These are phyloP conservation scores for Pseudococcus viburni DNA, from an alignment of 2,888 invertebrate species.

Conservation along the genomic window DNA sequence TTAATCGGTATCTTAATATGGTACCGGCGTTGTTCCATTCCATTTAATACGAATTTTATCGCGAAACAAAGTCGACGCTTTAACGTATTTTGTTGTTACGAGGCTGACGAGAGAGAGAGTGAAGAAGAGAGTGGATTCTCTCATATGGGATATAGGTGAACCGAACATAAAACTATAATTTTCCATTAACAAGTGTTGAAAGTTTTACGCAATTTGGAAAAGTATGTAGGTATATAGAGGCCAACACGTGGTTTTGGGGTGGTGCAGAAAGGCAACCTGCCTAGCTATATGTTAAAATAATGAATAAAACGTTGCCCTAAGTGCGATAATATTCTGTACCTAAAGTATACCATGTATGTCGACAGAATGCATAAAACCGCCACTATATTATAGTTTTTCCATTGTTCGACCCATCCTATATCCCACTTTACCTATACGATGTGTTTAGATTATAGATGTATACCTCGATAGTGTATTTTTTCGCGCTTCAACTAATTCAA, in stretches of 20 bases:
- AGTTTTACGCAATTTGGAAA: slow-evolving; percentile 41
- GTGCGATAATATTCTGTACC: slow-evolving; percentile 11
- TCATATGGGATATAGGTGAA: slow-evolving; percentile 10
- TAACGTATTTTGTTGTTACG: neutral
- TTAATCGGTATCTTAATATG: slow-evolving; percentile 10
- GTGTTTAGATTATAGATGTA: neutral
- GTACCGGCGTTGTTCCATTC: neutral
- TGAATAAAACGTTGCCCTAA: slow-evolving; percentile 38
- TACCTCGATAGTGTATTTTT: neutral
- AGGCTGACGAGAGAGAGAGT: neutral
- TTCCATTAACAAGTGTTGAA: slow-evolving; percentile 44
- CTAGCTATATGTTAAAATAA: neutral
- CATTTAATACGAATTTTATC: neutral
- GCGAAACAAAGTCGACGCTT: neutral
- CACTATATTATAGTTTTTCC: neutral
- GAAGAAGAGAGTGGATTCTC: neutral
- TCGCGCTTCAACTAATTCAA: slow-evolving; percentile 3
- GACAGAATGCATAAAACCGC: slow-evolving; percentile 25
- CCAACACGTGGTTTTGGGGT: neutral
- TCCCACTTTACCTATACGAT: neutral
- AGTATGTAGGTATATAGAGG: neutral
- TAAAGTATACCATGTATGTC: neutral
- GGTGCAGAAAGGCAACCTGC: neutral
- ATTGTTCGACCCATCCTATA: neutral
- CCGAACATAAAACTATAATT: slow-evolving; percentile 39